Percentiles rank a stretch among this genome's conserved stretches.
These are phyloP conservation scores for Sebastes melanostomus DNA, from an alignment of 2,797 vertebrate genomes.

Conservation along the genomic window DNA sequence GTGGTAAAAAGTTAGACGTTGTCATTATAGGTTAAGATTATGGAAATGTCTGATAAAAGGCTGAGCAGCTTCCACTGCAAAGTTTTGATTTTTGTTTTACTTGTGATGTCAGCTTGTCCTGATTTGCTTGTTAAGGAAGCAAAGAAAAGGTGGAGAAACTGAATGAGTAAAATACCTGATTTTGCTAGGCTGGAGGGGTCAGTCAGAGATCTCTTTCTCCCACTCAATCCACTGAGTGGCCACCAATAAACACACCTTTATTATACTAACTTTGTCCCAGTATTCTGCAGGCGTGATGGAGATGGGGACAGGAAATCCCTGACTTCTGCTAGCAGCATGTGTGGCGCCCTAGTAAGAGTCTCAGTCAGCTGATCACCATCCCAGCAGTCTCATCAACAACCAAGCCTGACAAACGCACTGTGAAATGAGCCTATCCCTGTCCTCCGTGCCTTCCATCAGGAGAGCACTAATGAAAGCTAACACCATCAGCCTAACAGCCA, in stretches of 20 bases:
- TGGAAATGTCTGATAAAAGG: not conserved
- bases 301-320: not conserved
- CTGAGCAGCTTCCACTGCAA: not conserved
- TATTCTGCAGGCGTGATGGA: not conserved
- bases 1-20: not conserved
- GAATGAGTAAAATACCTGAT: not conserved
- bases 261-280: not conserved
- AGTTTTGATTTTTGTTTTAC: not conserved
- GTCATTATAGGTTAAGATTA: not conserved
- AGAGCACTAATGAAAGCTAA: conserved; percentile 18
- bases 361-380: not conserved
- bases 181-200: not conserved
- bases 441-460: not conserved
- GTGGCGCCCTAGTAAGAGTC: not conserved
- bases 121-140: not conserved
- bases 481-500: not conserved
- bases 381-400: not conserved
- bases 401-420: conserved; percentile 18
- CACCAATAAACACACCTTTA: not conserved
- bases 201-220: not conserved
- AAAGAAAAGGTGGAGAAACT: not conserved
- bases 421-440: conserved; percentile 16
- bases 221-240: not conserved
- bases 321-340: not conserved
- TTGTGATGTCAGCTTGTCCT: not conserved